A percentile compares a stretch with the other conserved stretches of the same genome.
Evolutionary conservation across 2,888 invertebrate genomes (phyloP).

Genomic region (Exocentrus adspersus): DNA sequence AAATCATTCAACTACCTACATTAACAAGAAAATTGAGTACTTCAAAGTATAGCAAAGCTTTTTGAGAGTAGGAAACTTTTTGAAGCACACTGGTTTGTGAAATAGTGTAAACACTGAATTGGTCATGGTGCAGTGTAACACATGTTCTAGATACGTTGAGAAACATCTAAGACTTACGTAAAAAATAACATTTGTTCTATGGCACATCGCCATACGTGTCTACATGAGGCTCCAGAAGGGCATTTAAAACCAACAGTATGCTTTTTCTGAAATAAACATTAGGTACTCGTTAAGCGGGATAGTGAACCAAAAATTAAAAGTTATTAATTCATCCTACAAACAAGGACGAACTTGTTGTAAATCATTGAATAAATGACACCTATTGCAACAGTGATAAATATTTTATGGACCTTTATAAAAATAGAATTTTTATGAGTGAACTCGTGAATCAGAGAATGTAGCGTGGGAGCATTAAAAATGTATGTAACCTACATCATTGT

Average conservation of each 20-base stretch:
- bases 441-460: neutral
- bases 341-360: neutral
- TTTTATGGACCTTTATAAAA: neutral
- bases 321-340: neutral
- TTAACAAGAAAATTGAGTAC: too few species aligned
- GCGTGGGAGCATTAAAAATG: neutral
- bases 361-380: neutral
- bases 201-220: slow-evolving; percentile 97
- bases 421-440: neutral
- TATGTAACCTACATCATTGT: slow-evolving; percentile 80
- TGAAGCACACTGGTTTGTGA: neutral
- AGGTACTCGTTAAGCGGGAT: slow-evolving; percentile 29
- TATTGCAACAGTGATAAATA: too few species aligned
- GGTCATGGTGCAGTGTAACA: slow-evolving; percentile 12
- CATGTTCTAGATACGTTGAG: neutral
- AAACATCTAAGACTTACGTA: slow-evolving; percentile 75
- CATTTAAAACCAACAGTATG: slow-evolving; percentile 97
- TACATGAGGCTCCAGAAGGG: slow-evolving; percentile 89
- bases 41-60: neutral
- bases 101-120: slow-evolving; percentile 3
- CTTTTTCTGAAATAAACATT: slow-evolving; percentile 77
- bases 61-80: neutral
- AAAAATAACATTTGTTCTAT: slow-evolving; percentile 98
- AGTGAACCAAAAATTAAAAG: slow-evolving; percentile 17
- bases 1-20: neutral